A percentile compares a stretch with the other conserved stretches of the same genome.
These are phyloP conservation scores for Epinephelus moara DNA, from an alignment of 2,113 vertebrate species.

Conservation along the genomic window DNA sequence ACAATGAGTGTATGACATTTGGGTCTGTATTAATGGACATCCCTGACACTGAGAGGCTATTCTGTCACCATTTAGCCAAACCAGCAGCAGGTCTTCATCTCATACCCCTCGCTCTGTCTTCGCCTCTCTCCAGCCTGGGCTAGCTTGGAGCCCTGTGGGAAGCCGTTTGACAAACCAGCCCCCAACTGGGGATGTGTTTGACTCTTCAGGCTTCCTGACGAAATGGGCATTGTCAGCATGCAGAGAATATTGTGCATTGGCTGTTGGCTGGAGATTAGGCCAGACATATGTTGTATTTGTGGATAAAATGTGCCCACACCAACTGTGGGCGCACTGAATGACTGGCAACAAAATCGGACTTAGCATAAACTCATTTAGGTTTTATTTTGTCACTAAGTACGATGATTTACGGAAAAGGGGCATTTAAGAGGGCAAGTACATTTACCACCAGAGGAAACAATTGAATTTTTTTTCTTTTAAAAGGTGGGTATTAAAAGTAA, in stretches of 20 bases:
- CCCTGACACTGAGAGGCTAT: conserved; percentile 36
- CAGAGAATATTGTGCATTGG: conserved; percentile 56
- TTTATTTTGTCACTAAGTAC: not conserved
- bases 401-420: not conserved
- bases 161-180: conserved; percentile 78
- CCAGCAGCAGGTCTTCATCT: conserved; percentile 58
- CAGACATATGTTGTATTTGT: conserved; percentile 22
- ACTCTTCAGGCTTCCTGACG: conserved; percentile 88
- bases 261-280: conserved; percentile 29
- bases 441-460: not conserved
- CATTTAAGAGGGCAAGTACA: not conserved
- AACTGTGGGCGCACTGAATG: not conserved
- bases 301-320: conserved; percentile 11
- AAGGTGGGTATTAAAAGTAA: not conserved
- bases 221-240: conserved; percentile 89
- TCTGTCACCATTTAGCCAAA: conserved; percentile 47
- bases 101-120: conserved; percentile 45
- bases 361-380: not conserved
- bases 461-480: not conserved
- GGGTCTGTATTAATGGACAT: conserved; percentile 57
- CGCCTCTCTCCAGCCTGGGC: conserved; percentile 59
- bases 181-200: conserved; percentile 87
- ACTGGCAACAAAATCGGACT: conserved; percentile 1
- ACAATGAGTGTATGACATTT: conserved; percentile 50
- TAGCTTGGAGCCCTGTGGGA: conserved; percentile 79